Conservation (phyloP, 1,140 invertebrate genomes). For the Halyomorpha halys region DNA sequence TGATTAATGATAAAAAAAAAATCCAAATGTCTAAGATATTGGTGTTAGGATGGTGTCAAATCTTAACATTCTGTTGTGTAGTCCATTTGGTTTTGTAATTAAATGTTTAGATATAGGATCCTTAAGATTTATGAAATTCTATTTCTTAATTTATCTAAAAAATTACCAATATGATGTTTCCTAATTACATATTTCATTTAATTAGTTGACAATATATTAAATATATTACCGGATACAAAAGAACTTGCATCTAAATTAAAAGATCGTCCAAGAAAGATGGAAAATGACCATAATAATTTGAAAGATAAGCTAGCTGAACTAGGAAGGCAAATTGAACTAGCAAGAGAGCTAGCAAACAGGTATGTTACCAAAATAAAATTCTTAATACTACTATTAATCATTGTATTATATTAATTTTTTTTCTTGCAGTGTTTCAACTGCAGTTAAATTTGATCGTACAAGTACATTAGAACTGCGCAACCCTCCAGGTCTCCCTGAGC, state of each 20-base stretch:
- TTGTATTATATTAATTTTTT: background rate
- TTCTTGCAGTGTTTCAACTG: constrained; percentile 54
- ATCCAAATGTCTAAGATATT: no score
- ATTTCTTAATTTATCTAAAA: no score
- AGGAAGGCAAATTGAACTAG: constrained; percentile 43
- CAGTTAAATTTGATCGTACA: constrained; percentile 72
- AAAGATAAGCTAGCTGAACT: constrained; percentile 37
- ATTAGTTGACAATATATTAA: background rate
- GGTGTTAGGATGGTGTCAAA: no score
- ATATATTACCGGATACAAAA: constrained; percentile 47
- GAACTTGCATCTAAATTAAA: constrained; percentile 47
- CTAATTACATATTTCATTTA: no score
- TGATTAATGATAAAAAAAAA: no score
- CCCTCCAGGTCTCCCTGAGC: constrained; percentile 65
- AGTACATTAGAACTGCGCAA: constrained; percentile 76
- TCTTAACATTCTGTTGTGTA: no score
- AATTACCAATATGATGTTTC: no score
- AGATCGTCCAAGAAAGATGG: constrained; percentile 46
- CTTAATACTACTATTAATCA: no score
- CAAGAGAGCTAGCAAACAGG: constrained; percentile 48
- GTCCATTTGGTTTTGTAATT: no score
- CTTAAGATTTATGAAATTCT: no score
- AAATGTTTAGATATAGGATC: no score
- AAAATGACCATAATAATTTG: constrained; percentile 59
- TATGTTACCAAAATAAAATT: constrained; percentile 27